phyloP scores from a whole-genome alignment of 2,113 vertebrate genomes.

The Pipra filicauda region DNA sequence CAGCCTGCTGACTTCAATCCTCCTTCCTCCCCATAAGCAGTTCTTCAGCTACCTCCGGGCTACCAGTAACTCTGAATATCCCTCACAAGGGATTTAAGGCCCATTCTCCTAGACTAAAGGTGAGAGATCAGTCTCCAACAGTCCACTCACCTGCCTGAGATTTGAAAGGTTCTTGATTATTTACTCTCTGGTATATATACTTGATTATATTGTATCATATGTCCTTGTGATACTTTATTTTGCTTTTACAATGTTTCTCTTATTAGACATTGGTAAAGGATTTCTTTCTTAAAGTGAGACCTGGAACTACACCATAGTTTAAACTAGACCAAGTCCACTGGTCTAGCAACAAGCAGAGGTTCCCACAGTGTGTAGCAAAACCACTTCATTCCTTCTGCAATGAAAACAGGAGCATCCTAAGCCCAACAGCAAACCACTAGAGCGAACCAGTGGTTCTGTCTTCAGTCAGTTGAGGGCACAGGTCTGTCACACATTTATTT shows the following conservation, averaged over 20 bases:
- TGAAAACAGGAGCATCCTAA: too few relatives aligned
- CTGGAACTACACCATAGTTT: background rate
- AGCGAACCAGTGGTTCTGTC: too few relatives aligned
- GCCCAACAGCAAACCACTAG: too few relatives aligned
- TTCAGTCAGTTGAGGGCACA: too few relatives aligned
- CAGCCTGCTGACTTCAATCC: background rate
- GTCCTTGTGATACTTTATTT: background rate
- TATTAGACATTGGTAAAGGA: background rate
- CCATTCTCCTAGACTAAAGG: background rate
- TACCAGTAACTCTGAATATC: background rate
- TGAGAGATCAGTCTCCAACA: background rate
- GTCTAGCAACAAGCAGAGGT: background rate
- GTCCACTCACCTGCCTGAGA: background rate
- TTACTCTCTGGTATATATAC: background rate
- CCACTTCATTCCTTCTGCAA: too few relatives aligned
- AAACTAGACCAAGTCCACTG: background rate
- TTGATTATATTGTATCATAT: background rate
- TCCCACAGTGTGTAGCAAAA: background rate
- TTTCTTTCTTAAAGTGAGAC: background rate
- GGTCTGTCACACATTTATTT: too few relatives aligned
- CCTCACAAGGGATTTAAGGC: background rate
- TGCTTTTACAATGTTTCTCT: background rate
- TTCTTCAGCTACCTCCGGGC: background rate
- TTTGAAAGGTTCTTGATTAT: background rate
- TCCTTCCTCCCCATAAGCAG: background rate